phyloP scores from a whole-genome alignment of 2,888 invertebrate genomes.

The Amorpha juglandis region DNA sequence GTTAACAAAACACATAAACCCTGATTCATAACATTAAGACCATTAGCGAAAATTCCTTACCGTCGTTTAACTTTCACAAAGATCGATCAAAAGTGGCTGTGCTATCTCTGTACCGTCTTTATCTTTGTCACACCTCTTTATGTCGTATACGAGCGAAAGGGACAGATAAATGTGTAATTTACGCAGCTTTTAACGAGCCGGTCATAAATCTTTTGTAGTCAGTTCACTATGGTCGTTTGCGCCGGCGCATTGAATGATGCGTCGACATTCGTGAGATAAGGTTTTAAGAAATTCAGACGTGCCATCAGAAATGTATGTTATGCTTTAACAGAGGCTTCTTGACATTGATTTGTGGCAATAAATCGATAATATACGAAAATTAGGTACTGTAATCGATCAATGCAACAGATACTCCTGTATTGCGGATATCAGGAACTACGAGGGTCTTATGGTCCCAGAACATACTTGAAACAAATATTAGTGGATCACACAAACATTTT shows the following conservation, averaged over 20 bases:
- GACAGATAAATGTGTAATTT: constrained; percentile 58
- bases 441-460: no score
- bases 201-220: constrained; percentile 70
- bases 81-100: constrained; percentile 20
- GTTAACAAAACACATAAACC: constrained; percentile 5
- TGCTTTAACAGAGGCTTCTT: background rate
- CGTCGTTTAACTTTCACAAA: constrained; percentile 25
- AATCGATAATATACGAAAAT: background rate
- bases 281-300: constrained; percentile 22
- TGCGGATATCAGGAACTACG: no score
- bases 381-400: no score
- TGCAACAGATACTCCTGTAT: no score
- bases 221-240: constrained; percentile 62
- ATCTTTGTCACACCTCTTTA: constrained; percentile 39
- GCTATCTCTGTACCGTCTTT: constrained; percentile 25
- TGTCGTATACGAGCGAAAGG: constrained; percentile 42
- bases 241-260: constrained; percentile 62
- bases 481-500: no score
- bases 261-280: constrained; percentile 37
- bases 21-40: constrained; percentile 16
- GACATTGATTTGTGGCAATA: constrained; percentile 10
- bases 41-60: constrained; percentile 16
- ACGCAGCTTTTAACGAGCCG: constrained; percentile 63
- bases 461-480: no score
- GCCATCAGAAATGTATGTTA: constrained; percentile 5